phyloP scores from a whole-genome alignment of 1,140 invertebrate species.

The Mizuhopecten yessoensis region DNA sequence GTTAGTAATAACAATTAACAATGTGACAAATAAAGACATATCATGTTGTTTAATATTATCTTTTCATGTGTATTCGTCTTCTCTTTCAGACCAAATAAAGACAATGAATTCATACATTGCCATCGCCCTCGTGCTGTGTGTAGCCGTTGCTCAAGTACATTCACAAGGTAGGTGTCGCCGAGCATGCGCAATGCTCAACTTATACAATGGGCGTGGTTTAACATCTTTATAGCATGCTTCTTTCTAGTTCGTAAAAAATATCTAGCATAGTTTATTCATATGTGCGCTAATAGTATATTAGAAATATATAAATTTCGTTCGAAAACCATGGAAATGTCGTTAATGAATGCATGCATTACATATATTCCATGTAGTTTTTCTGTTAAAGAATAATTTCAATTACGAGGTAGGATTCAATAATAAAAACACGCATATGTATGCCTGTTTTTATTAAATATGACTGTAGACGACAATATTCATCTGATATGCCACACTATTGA shows the following conservation, averaged over 20 bases:
- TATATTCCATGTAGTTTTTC: not conserved
- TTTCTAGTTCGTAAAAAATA: not conserved
- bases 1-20: too few relatives aligned
- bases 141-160: not conserved
- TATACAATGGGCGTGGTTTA: conserved; percentile 16
- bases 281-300: not conserved
- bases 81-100: not conserved
- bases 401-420: not conserved
- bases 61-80: not conserved
- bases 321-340: not conserved
- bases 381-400: not conserved
- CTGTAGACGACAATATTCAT: not conserved
- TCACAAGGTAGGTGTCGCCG: conserved; percentile 28
- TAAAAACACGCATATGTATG: not conserved
- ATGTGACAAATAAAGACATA: too few relatives aligned
- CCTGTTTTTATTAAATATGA: not conserved
- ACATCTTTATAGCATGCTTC: not conserved
- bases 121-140: conserved; percentile 15
- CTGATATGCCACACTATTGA: not conserved
- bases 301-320: not conserved
- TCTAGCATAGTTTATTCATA: not conserved
- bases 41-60: too few relatives aligned
- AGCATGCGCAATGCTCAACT: conserved; percentile 3
- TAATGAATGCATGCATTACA: not conserved
- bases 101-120: conserved; percentile 33